Base-by-base conservation (phyloP, 2,888 invertebrate genomes). In the Antheraea assamensis region DNA sequence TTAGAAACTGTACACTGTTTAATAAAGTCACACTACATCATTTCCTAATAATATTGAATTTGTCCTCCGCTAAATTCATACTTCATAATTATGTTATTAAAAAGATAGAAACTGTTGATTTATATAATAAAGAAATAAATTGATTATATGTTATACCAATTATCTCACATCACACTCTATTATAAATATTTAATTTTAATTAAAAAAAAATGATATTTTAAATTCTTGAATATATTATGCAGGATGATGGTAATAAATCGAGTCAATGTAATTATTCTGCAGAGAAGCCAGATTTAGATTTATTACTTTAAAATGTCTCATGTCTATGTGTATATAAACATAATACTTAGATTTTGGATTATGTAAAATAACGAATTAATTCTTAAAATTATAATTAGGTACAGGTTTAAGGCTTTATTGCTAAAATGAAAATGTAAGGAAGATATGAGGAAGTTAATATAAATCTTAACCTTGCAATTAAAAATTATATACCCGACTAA, bases 171-270 rank as follows among this genome's bases (percentile, higher is more conserved):
- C 21, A n/a, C 21, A n/a, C n/a, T 55, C 7, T 55, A 55, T n/a
- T 55, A 55, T 52, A 55, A 19, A 55, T 55, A n/a, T 55, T n/a
- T 55, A 24, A n/a, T 24, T n/a, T 55, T 2, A 55, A 24, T 7
- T 55, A 10, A n/a, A 7, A 21, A 8, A 21, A 55, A 1, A n/a
- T 21, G 1, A 55, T 55, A 8, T 21, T 4, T 55, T 21, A 55
- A 55, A 55, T 21, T n/a, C n/a, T 66, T 66, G 55, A 66, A 72
- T 49, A 66, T 17, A 7, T 72, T 31, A 15, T 49, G 47, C 47
- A 66, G 76, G 78, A 79, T 77, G 58, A 76, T 61, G 0, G 61
- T 76, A 47, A 76, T 78, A 76, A 78, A 78, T 74, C 71, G 49
- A 76, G 76, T 72, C 72, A 61, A 55, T 47, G 35, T 52, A 74